Percentiles rank a stretch among this genome's conserved stretches.
Evolutionary conservation across 2,113 vertebrate species (phyloP).

Genomic region (Eupsittula cactorum): DNA sequence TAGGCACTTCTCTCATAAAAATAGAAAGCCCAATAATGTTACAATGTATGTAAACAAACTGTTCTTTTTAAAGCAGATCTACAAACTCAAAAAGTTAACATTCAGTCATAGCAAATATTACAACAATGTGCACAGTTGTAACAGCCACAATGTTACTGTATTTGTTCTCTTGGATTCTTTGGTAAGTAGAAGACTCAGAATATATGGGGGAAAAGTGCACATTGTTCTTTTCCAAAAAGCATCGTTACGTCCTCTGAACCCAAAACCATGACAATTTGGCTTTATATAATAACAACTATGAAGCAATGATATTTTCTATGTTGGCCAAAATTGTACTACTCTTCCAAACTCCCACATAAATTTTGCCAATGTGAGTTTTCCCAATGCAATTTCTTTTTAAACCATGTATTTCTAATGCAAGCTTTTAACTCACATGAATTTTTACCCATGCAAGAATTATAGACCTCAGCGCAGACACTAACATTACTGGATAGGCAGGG

Average conservation of each 20-base stretch:
- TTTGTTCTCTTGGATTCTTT: background rate
- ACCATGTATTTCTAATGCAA: background rate
- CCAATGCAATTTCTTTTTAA: background rate
- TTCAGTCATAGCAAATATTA: background rate
- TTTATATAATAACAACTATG: background rate
- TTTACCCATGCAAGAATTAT: background rate
- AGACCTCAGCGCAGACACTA: background rate
- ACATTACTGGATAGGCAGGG: background rate
- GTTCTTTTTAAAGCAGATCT: background rate
- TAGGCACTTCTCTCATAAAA: slow-evolving; percentile 5
- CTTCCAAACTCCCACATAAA: background rate
- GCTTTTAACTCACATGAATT: background rate
- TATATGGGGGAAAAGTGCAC: fast-evolving
- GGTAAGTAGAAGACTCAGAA: background rate
- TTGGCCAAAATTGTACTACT: background rate
- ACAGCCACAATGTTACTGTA: background rate
- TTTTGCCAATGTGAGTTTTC: background rate
- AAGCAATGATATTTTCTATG: background rate
- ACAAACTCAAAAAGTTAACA: background rate
- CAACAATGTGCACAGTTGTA: background rate
- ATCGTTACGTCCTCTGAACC: background rate
- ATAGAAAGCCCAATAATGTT: background rate
- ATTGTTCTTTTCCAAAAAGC: background rate
- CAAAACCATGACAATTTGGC: background rate
- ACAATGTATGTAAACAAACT: background rate